Conservation (phyloP, 2,113 vertebrate genomes). For the Harpagus bidentatus region DNA sequence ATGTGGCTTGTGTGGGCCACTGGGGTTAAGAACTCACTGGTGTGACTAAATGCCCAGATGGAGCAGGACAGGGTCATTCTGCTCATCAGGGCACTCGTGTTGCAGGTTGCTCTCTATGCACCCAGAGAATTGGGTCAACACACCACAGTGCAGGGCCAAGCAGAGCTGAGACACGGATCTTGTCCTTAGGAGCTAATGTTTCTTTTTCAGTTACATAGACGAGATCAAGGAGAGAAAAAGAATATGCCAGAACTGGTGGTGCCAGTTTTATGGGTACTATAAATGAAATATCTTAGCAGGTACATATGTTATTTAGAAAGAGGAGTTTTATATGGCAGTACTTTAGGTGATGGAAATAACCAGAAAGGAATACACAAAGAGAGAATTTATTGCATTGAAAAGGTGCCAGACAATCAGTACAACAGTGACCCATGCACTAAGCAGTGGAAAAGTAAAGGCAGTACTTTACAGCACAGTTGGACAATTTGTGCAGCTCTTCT, state of each 20-base stretch:
- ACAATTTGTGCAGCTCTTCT: not conserved
- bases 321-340: not conserved
- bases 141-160: not conserved
- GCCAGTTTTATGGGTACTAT: conserved; percentile 7
- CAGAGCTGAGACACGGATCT: not conserved
- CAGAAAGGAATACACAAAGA: not conserved
- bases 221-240: not conserved
- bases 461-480: not conserved
- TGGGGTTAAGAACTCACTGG: not conserved
- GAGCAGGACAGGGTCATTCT: not conserved
- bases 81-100: not conserved
- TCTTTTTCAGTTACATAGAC: not conserved
- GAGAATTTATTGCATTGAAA: conserved; percentile 4
- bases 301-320: not conserved
- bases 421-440: not conserved
- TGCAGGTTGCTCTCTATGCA: not conserved
- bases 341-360: not conserved
- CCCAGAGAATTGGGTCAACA: not conserved
- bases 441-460: not conserved
- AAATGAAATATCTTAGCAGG: not conserved
- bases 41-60: not conserved
- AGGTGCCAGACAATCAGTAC: not conserved
- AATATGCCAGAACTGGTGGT: not conserved
- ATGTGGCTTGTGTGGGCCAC: not conserved
- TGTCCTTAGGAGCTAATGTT: not conserved